Evolutionary conservation across 2,797 vertebrate genomes (phyloP), one percentile per base, ranked within the genome.

Genomic region (Rhabdophis nuchalis): DNA sequence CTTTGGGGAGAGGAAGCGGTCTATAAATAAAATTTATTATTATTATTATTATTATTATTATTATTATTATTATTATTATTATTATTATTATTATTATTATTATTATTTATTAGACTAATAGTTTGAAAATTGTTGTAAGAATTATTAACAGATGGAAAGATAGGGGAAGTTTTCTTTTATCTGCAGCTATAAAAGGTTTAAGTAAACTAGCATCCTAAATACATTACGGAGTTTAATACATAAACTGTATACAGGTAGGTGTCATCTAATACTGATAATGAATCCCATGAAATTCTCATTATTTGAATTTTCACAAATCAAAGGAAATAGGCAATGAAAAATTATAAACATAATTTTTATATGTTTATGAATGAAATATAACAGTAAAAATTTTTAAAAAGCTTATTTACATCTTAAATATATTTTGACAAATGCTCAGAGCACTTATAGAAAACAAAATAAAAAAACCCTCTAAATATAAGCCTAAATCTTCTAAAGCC

Each of bases 111-210:
- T 85, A 41, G 6, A 32, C 50, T 36, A 82, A 5, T 0, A 20
- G 20, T 5, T 54, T 57, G 53, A 36, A 36, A 87, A 32, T 57
- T 56, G n/a, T 18, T 56, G 18, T 87, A 0, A 87, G 90, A 92
- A 54, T 0, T 0, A 92, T 56, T 41, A 92, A 85, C 85, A 13
- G 14, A 60, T 54, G 25, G 53, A 68, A 64, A 92, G 10, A 93
- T 89, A 93, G 94, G 91, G 50, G 89, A 2, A 87, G 68, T 90
- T 90, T 89, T 1, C 0, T 60, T 93, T 92, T 94, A 95, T 60
- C 14, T 89, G 57, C 58, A 92, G 92, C 54, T 52, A 16, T 8
- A 82, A 20, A 50, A 29, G 85, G n/a, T 57, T 61, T 61, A 58
- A 3, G 60, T 56, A 36, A 32, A 3, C 27, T 16, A 11, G 13